Evolutionary conservation across 2,113 vertebrate species (phyloP).

Genomic region (Cottus gobio): DNA sequence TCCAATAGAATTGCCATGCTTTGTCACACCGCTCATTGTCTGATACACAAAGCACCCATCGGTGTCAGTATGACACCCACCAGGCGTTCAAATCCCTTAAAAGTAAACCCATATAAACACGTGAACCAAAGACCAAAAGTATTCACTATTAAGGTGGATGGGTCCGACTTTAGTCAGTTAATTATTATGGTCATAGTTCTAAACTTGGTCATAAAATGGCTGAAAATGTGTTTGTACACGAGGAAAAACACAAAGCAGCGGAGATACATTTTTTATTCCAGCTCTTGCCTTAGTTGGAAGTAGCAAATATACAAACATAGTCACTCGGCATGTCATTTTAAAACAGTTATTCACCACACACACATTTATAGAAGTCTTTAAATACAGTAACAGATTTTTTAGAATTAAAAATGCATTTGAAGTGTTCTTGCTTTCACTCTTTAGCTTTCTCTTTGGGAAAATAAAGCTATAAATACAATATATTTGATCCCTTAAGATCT

Average conservation of each 20-base stretch:
- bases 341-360: slow-evolving; percentile 15
- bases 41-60: background rate
- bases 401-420: background rate
- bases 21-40: background rate
- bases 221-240: background rate
- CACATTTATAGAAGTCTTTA: slow-evolving; percentile 23
- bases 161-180: background rate
- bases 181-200: background rate
- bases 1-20: background rate
- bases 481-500: background rate
- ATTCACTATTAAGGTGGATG: no score
- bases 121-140: no score
- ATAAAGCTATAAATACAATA: background rate
- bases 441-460: background rate
- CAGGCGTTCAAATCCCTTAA: background rate
- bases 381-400: background rate
- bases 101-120: background rate
- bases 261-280: slow-evolving; percentile 37
- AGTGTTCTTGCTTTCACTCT: background rate
- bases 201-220: background rate
- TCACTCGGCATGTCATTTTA: background rate
- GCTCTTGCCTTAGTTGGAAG: background rate
- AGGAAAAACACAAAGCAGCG: slow-evolving; percentile 3
- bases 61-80: background rate
- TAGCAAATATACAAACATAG: background rate